phyloP scores from a whole-genome alignment of 92 coral and sea anemone genomes.

The Parazoanthus atlanticus region DNA sequence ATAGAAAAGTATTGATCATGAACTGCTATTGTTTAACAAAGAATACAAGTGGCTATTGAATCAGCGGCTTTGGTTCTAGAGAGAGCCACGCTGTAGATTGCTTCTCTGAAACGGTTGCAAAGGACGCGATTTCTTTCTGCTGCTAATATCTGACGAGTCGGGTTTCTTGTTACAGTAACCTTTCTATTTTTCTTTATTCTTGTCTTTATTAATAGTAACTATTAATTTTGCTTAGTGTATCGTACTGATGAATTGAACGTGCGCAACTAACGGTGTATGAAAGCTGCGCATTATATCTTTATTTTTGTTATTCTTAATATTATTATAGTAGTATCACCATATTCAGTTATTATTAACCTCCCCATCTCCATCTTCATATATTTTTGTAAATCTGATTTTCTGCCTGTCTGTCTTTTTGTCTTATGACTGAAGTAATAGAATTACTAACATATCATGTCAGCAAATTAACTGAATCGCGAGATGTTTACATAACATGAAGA shows the following conservation, averaged over 20 bases:
- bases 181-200: not conserved
- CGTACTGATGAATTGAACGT: too few relatives aligned
- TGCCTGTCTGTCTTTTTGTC: not conserved
- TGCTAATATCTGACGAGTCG: too few relatives aligned
- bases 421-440: not conserved
- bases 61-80: not conserved
- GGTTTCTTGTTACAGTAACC: too few relatives aligned
- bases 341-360: too few relatives aligned
- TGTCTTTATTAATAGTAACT: not conserved
- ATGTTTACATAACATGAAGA: too few relatives aligned
- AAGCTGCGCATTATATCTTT: too few relatives aligned
- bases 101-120: not conserved
- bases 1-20: slow-evolving; percentile 18
- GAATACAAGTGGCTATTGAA: not conserved
- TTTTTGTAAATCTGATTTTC: too few relatives aligned
- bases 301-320: too few relatives aligned
- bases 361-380: not conserved
- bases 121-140: not conserved
- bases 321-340: too few relatives aligned
- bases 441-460: not conserved
- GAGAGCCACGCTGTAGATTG: not conserved
- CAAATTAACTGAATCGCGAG: not conserved
- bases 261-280: too few relatives aligned
- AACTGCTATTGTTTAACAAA: slow-evolving; percentile 12
- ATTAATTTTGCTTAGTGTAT: too few relatives aligned